Evolutionary conservation across 35 echinoderm and acorn worm genomes (phyloP).

Genomic region (Acanthaster planci): DNA sequence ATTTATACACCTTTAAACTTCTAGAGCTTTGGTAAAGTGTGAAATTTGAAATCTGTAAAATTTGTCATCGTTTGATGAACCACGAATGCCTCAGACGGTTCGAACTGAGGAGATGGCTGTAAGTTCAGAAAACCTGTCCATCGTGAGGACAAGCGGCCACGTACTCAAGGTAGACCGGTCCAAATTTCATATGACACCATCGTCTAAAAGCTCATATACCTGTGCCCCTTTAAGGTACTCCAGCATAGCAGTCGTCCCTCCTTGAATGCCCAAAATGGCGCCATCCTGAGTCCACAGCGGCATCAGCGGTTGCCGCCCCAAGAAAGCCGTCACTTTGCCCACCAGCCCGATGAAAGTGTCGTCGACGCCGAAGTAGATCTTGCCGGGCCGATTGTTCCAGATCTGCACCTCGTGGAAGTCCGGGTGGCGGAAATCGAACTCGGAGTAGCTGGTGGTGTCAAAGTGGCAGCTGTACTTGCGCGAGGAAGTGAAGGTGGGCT

Average conservation of each 20-base stretch:
- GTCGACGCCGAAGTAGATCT: slow-evolving; percentile 51
- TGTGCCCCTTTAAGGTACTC: slow-evolving; percentile 74
- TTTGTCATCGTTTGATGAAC: too few species aligned
- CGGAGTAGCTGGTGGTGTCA: slow-evolving; percentile 62
- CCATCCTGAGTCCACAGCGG: slow-evolving; percentile 87
- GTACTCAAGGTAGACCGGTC: too few species aligned
- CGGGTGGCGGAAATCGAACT: slow-evolving; percentile 71
- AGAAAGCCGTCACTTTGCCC: slow-evolving; percentile 45
- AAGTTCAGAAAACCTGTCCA: too few species aligned
- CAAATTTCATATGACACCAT: too few species aligned
- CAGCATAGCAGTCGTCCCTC: slow-evolving; percentile 86
- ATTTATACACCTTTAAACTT: too few species aligned
- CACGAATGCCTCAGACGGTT: too few species aligned
- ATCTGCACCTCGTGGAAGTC: slow-evolving; percentile 84
- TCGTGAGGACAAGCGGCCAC: too few species aligned
- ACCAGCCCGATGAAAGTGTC: slow-evolving; percentile 55
- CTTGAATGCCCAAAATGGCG: slow-evolving; percentile 81
- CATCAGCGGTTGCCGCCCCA: slow-evolving; percentile 70
- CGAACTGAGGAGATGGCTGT: too few species aligned
- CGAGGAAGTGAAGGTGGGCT: slow-evolving; percentile 90
- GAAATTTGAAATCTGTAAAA: too few species aligned
- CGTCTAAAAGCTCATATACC: slow-evolving; percentile 29
- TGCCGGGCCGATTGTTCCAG: slow-evolving; percentile 45
- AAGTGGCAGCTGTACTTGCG: slow-evolving; percentile 85
- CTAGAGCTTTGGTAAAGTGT: too few species aligned